Evolutionary conservation across 2,113 vertebrate species (phyloP), one percentile per base, ranked within the genome.

Genomic region (Colossoma macropomum): DNA sequence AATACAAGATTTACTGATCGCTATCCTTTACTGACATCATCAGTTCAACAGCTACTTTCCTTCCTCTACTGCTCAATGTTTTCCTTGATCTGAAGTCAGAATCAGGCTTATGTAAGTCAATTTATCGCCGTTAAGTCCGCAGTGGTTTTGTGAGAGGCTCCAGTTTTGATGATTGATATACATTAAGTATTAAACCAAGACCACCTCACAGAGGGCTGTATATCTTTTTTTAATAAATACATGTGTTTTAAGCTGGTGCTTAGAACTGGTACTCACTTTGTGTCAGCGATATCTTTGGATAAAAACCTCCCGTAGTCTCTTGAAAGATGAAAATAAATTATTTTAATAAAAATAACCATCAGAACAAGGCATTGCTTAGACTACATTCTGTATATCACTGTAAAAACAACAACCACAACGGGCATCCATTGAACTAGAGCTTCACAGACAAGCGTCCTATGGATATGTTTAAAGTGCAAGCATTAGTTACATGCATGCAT

Each of bases 251-350:
- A 65, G 27, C 28, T 66, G 63, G 32, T 32, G 15, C 1, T 63
- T 65, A 28, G 15, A 32, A 30, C 63, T 25, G 63, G 17, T 32
- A 4, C 17, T 66, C 30, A 30, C 1, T 0, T 66, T 25, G 16
- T 16, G 27, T 19, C 17, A 32, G 10, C 30, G 38, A 69, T 23
- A 38, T 69, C 30, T 69, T 12, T 34, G 17, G 21, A 74, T 41
- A 79, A 30, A 28, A 69, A 16, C 38, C 27, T 28, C 32, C 23
- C n/a, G 1, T 13, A 59, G 60, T 6, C 2, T 17, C n/a, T 3
- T 68, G n/a, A 56, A 76, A 75, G 34, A 21, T 76, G 41, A 81
- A 81, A 86, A 86, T 81, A 69, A 80, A 75, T 77, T 7, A 25
- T 52, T 80, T 75, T 38, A 75, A 81, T 68, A 63, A 72, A 74